phyloP scores from a whole-genome alignment of 2,888 invertebrate species.

The Podabrus alpinus region DNA sequence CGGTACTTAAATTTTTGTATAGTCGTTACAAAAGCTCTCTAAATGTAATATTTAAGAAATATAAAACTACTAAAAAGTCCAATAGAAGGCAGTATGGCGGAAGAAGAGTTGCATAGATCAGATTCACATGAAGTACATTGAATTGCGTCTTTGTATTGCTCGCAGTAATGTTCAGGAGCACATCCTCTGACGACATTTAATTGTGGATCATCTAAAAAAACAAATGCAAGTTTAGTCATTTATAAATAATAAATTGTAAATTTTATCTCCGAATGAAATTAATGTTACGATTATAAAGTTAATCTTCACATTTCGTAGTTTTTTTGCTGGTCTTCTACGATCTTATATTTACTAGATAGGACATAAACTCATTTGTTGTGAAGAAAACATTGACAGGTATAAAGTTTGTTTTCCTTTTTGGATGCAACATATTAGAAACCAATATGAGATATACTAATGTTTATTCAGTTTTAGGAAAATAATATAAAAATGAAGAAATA shows the following conservation, averaged over 20 bases:
- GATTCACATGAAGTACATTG: constrained; percentile 9
- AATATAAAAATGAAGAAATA: no score
- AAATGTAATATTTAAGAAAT: constrained; percentile 20
- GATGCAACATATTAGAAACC: no score
- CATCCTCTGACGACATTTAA: constrained; percentile 21
- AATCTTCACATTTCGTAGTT: no score
- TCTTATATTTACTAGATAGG: no score
- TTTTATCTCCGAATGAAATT: no score
- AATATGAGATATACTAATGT: no score
- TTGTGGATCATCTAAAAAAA: constrained; percentile 13
- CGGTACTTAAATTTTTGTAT: neutral
- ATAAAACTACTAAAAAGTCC: constrained; percentile 18
- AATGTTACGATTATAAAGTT: no score
- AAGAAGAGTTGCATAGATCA: constrained; percentile 18
- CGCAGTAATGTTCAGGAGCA: constrained; percentile 19
- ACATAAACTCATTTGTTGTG: no score
- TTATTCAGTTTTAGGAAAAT: no score
- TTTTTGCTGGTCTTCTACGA: no score
- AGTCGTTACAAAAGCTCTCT: constrained; percentile 17
- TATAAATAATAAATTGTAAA: neutral
- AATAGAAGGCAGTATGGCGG: constrained; percentile 21
- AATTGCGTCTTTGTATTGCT: neutral
- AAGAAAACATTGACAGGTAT: no score
- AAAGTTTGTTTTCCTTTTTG: no score
- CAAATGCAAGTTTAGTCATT: neutral